A percentile compares a stretch with the other conserved stretches of the same genome.
These are phyloP conservation scores for Habroteleia sp. DNA, from an alignment of 2,888 invertebrate genomes.

Conservation along the genomic window DNA sequence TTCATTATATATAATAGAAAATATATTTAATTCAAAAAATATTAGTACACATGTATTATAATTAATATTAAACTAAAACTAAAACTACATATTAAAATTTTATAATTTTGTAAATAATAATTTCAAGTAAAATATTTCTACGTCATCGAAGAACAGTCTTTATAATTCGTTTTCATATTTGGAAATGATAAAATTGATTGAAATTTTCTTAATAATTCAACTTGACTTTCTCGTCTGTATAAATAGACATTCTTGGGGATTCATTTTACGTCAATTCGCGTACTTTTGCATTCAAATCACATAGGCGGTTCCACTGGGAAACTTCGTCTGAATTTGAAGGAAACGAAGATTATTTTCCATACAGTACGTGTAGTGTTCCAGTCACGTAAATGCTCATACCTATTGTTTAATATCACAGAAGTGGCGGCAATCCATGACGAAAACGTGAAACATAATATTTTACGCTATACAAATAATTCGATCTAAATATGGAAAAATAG, in stretches of 20 bases:
- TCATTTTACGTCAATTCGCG: constrained; percentile 19
- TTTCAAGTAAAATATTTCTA: no score
- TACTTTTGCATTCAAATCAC: constrained; percentile 20
- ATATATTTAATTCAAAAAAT: no score
- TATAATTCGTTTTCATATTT: no score
- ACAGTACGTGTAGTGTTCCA: constrained; percentile 13
- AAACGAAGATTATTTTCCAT: constrained; percentile 37
- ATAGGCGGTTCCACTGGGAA: constrained; percentile 17
- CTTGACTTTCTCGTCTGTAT: neutral
- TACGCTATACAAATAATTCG: neutral
- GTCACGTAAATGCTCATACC: constrained; percentile 28
- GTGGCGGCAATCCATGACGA: constrained; percentile 24
- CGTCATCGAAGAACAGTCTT: no score
- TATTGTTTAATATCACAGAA: constrained; percentile 35
- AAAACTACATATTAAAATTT: no score
- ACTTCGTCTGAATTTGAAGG: constrained; percentile 41
- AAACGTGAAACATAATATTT: constrained; percentile 21
- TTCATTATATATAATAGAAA: no score
- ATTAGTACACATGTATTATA: no score
- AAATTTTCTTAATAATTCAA: neutral
- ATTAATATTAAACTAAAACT: no score
- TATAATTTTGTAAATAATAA: no score
- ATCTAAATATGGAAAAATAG: neutral
- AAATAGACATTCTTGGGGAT: constrained; percentile 18
- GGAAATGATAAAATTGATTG: no score